phyloP scores from a whole-genome alignment of 1,140 invertebrate genomes.

The Drosophila virilis region DNA sequence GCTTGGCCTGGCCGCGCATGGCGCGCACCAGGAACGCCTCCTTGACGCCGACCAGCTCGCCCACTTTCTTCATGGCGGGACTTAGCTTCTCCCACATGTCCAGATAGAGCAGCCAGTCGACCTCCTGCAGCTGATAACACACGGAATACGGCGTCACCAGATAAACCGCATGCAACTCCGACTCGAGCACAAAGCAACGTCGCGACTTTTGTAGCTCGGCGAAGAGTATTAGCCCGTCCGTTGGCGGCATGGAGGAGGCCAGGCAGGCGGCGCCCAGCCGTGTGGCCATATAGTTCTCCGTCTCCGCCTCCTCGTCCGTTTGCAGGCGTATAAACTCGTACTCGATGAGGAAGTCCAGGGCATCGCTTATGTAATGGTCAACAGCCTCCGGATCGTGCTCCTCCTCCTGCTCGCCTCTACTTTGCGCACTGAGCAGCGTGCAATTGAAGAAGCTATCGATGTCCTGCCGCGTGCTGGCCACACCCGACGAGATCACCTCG shows the following conservation, averaged over 20 bases:
- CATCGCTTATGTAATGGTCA: constrained; percentile 60
- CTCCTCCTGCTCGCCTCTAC: not conserved
- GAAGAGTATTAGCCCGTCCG: constrained; percentile 94
- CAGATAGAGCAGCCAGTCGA: constrained; percentile 96
- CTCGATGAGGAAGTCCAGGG: constrained; percentile 85
- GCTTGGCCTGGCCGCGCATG: constrained; percentile 88
- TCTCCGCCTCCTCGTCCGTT: constrained; percentile 84
- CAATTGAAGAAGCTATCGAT: constrained; percentile 92
- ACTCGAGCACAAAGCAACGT: constrained; percentile 95
- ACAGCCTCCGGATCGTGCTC: constrained; percentile 24
- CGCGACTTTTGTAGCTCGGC: constrained; percentile 95
- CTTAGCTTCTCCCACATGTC: constrained; percentile 93
- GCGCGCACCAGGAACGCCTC: constrained; percentile 94
- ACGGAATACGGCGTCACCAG: constrained; percentile 95
- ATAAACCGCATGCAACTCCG: constrained; percentile 97
- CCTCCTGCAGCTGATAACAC: constrained; percentile 89
- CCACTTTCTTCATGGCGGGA: constrained; percentile 93
- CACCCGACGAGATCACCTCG: constrained; percentile 95
- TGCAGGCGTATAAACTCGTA: constrained; percentile 87
- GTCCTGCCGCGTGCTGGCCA: constrained; percentile 90
- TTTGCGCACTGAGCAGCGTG: constrained; percentile 87
- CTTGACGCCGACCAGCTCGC: constrained; percentile 94
- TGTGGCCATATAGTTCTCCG: constrained; percentile 90
- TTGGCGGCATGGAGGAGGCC: constrained; percentile 95
- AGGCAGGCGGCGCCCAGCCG: constrained; percentile 96